Evolutionary conservation across 2,113 vertebrate genomes (phyloP), one percentile per base, ranked within the genome.

Genomic region (Naja naja): DNA sequence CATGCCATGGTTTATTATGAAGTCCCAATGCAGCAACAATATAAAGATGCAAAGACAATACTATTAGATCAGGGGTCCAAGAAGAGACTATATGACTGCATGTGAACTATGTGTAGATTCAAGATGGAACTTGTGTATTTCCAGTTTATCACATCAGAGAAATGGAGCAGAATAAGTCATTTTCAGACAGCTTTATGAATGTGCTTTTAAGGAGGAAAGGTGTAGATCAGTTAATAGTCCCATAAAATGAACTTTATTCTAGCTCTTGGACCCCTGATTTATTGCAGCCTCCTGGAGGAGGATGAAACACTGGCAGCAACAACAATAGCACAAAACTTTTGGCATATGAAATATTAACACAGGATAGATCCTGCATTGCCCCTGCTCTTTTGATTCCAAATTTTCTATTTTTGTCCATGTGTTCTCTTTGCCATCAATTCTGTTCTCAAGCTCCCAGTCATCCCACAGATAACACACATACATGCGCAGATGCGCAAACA

Each of bases 31-130:
- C 56, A 88, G 85, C 91, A 58, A 92, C 95, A 98, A 97, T 97
- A 97, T 95, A 97, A 98, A 98, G 97, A 98, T 98, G 97, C 98
- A 97, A 98, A 98, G 98, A 99, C 97, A 98, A 97, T 96, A 97
- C 97, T 98, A 98, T 96, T 97, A 97, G 94, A 97, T 97, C 93
- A 96, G 95, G 97, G 97, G 96, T 96, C 95, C 97, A 97, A 97
- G 96, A 97, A 97, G 94, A 96, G 96, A 96, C 93, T 97, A 97
- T 93, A 96, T 97, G 30, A 34, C 4, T 69, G 97, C 96, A 96
- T 93, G 85, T 97, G 94, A 96, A 95, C 94, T 91, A 92, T 93
- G 96, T 97, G 96, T 97, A 95, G 94, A 97, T 95, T 97, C 96
- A 96, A 95, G 92, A 96, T 94, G 95, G 95, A 96, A 95, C 96